A percentile compares a stretch with the other conserved stretches of the same genome.
phyloP scores from a whole-genome alignment of 2,888 invertebrate genomes.

The Pristionchus fissidentatus region DNA sequence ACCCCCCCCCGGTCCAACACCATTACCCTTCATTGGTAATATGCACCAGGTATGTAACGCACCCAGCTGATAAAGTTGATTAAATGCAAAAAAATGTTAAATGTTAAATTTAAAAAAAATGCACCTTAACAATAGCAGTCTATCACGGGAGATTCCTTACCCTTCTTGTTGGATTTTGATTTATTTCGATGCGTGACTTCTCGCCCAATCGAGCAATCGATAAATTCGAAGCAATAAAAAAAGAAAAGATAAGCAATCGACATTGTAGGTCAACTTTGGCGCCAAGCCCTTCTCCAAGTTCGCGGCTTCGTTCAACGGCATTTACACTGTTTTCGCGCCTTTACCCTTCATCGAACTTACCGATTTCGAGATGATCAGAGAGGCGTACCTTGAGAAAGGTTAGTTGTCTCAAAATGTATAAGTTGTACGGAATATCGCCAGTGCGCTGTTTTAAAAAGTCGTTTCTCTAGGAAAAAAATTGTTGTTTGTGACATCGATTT shows the following conservation, averaged over 20 bases:
- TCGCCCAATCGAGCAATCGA: too few species aligned
- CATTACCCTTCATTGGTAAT: constrained; percentile 1
- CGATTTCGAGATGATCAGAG: constrained; percentile 18
- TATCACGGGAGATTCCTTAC: too few species aligned
- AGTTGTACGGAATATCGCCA: too few species aligned
- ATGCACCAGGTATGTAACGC: not conserved
- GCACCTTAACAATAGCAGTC: too few species aligned
- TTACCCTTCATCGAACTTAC: not conserved
- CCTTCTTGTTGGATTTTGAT: too few species aligned
- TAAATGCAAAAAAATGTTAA: not conserved
- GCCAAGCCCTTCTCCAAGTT: not conserved
- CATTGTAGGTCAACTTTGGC: constrained; percentile 17
- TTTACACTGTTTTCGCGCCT: constrained; percentile 2
- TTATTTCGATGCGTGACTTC: too few species aligned
- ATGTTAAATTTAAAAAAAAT: not conserved
- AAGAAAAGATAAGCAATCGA: too few species aligned
- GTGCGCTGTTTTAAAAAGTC: too few species aligned
- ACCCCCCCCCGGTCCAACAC: not conserved
- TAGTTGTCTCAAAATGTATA: too few species aligned
- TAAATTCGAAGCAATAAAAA: too few species aligned
- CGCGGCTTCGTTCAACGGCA: not conserved
- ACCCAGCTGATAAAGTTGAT: too few species aligned
- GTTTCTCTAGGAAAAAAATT: not conserved
- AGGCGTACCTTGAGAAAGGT: constrained; percentile 36
- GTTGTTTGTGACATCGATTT: too few species aligned